Evolutionary conservation across 92 coral and sea anemone species (phyloP).

Genomic region (Porites divaricata): DNA sequence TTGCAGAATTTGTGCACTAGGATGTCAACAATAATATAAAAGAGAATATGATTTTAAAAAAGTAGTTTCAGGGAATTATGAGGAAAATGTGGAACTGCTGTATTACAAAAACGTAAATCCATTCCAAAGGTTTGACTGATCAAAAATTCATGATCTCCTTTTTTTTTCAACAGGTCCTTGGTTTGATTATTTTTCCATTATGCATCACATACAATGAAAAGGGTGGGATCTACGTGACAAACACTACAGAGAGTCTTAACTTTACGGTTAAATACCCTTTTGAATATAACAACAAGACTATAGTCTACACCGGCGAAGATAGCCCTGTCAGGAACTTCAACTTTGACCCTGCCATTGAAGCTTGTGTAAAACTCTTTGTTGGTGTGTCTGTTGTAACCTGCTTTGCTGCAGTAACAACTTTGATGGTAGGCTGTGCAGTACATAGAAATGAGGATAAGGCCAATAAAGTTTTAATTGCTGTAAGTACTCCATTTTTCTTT

Average conservation of each 20-base stretch:
- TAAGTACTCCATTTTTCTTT: constrained; percentile 32
- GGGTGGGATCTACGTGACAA: constrained; percentile 57
- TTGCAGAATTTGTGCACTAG: too few species aligned
- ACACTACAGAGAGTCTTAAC: constrained; percentile 58
- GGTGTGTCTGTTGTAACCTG: constrained; percentile 55
- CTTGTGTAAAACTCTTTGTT: constrained; percentile 83
- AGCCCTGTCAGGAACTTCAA: constrained; percentile 39
- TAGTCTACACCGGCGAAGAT: constrained; percentile 71
- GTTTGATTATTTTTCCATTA: constrained; percentile 56
- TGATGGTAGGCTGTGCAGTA: constrained; percentile 56
- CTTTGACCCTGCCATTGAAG: constrained; percentile 77
- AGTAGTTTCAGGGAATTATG: too few species aligned
- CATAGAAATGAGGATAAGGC: constrained; percentile 59
- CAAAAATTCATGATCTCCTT: background rate
- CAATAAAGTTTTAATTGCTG: constrained; percentile 54
- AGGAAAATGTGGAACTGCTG: too few species aligned
- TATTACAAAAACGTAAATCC: too few species aligned
- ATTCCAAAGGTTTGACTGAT: too few species aligned
- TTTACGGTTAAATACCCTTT: constrained; percentile 85
- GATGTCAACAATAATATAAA: too few species aligned
- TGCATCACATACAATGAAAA: constrained; percentile 67
- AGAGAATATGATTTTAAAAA: too few species aligned
- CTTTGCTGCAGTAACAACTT: constrained; percentile 55
- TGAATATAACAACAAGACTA: constrained; percentile 69
- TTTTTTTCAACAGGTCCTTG: constrained; percentile 49